phyloP scores from a whole-genome alignment of 2,797 vertebrate genomes.

The Alcedo atthis region DNA sequence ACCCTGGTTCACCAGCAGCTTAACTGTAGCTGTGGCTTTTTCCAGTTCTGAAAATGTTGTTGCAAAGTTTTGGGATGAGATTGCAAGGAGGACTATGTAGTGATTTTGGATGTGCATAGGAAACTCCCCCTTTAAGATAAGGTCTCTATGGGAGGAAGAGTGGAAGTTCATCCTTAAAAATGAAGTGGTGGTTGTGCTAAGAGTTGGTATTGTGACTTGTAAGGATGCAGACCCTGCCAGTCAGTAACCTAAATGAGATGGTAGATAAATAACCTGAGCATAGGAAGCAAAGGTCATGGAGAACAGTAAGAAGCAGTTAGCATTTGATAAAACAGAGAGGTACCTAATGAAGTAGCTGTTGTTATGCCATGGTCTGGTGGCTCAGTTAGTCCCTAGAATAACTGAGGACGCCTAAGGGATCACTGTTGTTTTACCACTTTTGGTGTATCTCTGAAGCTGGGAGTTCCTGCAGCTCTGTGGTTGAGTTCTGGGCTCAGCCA shows the following conservation, averaged over 20 bases:
- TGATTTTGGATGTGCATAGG: not conserved
- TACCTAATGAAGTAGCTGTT: not conserved
- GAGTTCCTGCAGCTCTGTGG: not conserved
- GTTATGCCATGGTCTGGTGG: not conserved
- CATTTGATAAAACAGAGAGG: not conserved
- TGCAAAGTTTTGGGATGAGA: not conserved
- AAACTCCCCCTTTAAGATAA: not conserved
- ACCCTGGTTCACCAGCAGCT: not conserved
- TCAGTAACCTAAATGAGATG: not conserved
- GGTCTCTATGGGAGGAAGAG: not conserved
- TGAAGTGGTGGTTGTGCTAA: not conserved
- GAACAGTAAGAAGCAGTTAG: not conserved
- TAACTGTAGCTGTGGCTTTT: rapidly evolving
- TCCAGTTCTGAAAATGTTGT: not conserved
- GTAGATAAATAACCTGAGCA: not conserved
- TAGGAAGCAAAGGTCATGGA: not conserved
- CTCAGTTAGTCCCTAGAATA: not conserved
- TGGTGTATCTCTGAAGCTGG: not conserved
- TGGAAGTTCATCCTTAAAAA: not conserved
- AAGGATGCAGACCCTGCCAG: not conserved
- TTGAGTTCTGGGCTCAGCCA: rapidly evolving
- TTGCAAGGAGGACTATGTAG: not conserved
- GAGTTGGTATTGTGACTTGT: not conserved
- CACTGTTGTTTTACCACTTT: rapidly evolving
- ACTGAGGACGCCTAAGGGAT: not conserved